Evolutionary conservation across 64 coral and sea anemone genomes (phyloP).

Genomic region (Astreopora myriophthalma): DNA sequence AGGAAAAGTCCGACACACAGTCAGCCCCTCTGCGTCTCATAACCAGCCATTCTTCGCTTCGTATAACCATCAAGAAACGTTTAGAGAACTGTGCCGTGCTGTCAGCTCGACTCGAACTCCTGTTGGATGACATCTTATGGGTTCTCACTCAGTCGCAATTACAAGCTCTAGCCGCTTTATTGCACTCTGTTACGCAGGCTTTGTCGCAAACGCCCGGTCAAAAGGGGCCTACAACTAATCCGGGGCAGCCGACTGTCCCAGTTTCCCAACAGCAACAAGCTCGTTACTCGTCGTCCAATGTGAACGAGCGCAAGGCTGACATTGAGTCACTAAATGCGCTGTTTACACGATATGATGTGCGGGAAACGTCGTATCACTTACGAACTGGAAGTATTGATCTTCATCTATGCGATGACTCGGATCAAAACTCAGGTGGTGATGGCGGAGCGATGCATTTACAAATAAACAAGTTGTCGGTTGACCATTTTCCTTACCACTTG

Average conservation of each 20-base stretch:
- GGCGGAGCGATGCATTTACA: slow-evolving; percentile 97
- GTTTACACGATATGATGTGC: slow-evolving; percentile 83
- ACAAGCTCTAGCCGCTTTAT: slow-evolving; percentile 70
- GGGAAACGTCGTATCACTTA: slow-evolving; percentile 92
- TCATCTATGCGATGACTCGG: slow-evolving; percentile 90
- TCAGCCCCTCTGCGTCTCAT: slow-evolving; percentile 85
- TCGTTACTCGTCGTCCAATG: slow-evolving; percentile 60
- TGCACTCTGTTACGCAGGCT: slow-evolving; percentile 81
- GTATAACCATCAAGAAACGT: slow-evolving; percentile 92
- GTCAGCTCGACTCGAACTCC: slow-evolving; percentile 81
- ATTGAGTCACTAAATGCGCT: slow-evolving; percentile 51
- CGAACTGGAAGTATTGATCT: slow-evolving; percentile 93
- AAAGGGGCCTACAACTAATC: slow-evolving; percentile 36
- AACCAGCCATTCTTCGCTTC: slow-evolving; percentile 83
- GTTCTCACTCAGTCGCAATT: slow-evolving; percentile 91
- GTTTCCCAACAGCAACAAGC: slow-evolving; percentile 55
- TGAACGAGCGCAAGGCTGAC: slow-evolving; percentile 45
- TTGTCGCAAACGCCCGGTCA: slow-evolving; percentile 27
- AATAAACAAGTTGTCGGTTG: slow-evolving; percentile 86
- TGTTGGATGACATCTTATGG: slow-evolving; percentile 96
- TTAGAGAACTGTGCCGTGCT: slow-evolving; percentile 94
- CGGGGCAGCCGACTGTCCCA: slow-evolving; percentile 2
- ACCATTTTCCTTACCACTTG: slow-evolving; percentile 92
- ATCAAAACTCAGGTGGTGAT: slow-evolving; percentile 21
- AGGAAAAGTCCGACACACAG: slow-evolving; percentile 52